phyloP scores from a whole-genome alignment of 2,888 invertebrate species.

The Sarcophaga variegata region DNA sequence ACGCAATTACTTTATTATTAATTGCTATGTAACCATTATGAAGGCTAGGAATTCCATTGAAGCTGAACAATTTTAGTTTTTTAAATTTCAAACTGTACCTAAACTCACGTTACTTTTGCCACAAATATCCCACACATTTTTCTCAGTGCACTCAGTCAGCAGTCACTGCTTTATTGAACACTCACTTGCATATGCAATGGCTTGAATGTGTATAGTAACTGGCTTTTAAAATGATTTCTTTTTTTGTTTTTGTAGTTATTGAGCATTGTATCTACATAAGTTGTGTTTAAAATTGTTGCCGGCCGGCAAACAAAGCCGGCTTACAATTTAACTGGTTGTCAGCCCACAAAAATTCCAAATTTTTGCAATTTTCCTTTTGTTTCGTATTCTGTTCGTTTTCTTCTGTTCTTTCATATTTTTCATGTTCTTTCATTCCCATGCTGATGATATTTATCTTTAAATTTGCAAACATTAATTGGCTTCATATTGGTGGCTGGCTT shows the following conservation, averaged over 20 bases:
- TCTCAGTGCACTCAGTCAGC: slow-evolving; percentile 30
- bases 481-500: slow-evolving; percentile 49
- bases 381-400: slow-evolving; percentile 35
- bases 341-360: slow-evolving; percentile 55
- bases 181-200: neutral
- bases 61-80: neutral
- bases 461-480: slow-evolving; percentile 69
- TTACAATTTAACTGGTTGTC: slow-evolving; percentile 65
- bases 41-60: neutral
- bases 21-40: no score
- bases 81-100: slow-evolving; percentile 15
- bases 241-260: slow-evolving; percentile 26
- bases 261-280: neutral
- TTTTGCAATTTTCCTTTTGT: slow-evolving; percentile 10
- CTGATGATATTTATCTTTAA: slow-evolving; percentile 62
- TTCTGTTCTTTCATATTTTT: slow-evolving; percentile 3
- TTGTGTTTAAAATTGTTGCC: slow-evolving; percentile 53
- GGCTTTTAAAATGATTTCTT: slow-evolving; percentile 57
- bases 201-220: slow-evolving; percentile 18
- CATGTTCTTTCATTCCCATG: slow-evolving; percentile 40
- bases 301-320: slow-evolving; percentile 53
- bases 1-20: no score
- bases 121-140: slow-evolving; percentile 3
- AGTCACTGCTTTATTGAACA: neutral
- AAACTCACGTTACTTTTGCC: neutral